Evolutionary conservation across 35 echinoderm and acorn worm genomes (phyloP).

Genomic region (Lytechinus variegatus): DNA sequence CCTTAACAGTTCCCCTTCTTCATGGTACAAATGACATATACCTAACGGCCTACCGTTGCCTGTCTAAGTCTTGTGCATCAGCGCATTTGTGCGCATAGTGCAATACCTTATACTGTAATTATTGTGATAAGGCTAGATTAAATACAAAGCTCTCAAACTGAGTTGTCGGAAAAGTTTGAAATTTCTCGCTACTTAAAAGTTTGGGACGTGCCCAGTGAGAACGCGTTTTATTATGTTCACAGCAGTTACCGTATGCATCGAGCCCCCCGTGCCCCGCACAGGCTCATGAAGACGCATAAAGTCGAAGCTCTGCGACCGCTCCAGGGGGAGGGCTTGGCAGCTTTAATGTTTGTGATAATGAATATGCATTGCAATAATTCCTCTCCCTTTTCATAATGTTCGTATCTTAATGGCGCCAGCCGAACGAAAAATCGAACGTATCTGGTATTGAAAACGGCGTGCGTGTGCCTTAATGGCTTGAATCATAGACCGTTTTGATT

Average conservation of each 20-base stretch:
- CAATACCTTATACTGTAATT: no score
- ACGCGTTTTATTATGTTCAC: not conserved
- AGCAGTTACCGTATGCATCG: not conserved
- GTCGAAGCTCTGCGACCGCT: not conserved
- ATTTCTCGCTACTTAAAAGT: no score
- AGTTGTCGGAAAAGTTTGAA: no score
- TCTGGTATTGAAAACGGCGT: slow-evolving; percentile 19
- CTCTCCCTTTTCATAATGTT: slow-evolving; percentile 36
- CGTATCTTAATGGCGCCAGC: slow-evolving; percentile 9
- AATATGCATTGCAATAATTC: slow-evolving; percentile 40
- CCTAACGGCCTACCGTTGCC: no score
- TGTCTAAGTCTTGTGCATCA: no score
- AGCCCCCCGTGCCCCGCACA: not conserved
- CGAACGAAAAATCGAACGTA: slow-evolving; percentile 27
- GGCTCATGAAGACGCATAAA: slow-evolving; percentile 33
- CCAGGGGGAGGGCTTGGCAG: slow-evolving; percentile 10
- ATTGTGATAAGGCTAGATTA: no score
- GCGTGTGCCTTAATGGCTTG: slow-evolving; percentile 27
- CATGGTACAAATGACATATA: no score
- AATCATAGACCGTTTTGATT: not conserved
- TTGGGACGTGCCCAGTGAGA: not conserved
- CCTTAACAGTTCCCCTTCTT: no score
- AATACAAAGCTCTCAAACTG: no score
- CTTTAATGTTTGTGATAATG: slow-evolving; percentile 22
- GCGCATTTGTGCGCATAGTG: no score